Evolutionary conservation across 2,888 invertebrate species (phyloP).

Genomic region (Dicyrtoma fusca): DNA sequence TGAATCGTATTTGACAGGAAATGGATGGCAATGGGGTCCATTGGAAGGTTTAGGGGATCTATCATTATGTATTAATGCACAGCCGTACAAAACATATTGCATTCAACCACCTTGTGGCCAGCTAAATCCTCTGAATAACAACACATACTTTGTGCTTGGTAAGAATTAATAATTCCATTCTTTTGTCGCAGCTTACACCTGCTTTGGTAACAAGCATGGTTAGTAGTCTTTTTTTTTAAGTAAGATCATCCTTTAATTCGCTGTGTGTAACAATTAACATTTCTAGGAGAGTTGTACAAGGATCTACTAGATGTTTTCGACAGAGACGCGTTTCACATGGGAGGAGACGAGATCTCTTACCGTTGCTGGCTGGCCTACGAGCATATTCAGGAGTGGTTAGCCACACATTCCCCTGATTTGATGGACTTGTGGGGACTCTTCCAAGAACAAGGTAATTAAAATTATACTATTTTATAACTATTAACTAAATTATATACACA

Average conservation of each 20-base stretch:
- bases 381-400: constrained; percentile 64
- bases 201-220: too few relatives aligned
- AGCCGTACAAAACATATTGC: constrained; percentile 73
- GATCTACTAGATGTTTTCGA: constrained; percentile 74
- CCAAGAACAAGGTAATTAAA: constrained; percentile 43
- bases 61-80: constrained; percentile 77
- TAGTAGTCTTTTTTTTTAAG: too few relatives aligned
- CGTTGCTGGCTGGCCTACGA: constrained; percentile 77
- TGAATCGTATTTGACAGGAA: constrained; percentile 42
- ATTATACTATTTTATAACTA: background rate
- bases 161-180: too few relatives aligned
- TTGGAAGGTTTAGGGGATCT: constrained; percentile 71
- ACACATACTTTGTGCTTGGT: constrained; percentile 54
- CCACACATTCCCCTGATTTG: constrained; percentile 59
- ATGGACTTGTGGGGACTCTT: constrained; percentile 57
- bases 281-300: constrained; percentile 66
- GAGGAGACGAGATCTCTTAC: constrained; percentile 72
- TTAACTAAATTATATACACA: constrained; percentile 58
- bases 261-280: too few relatives aligned
- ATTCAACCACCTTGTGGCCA: constrained; percentile 76
- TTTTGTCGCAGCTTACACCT: too few relatives aligned
- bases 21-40: constrained; percentile 58
- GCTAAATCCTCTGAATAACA: constrained; percentile 57
- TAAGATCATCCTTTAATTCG: too few relatives aligned
- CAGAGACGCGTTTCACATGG: constrained; percentile 57